phyloP scores from a whole-genome alignment of 2,797 vertebrate genomes.

The Poecilia gillii region DNA sequence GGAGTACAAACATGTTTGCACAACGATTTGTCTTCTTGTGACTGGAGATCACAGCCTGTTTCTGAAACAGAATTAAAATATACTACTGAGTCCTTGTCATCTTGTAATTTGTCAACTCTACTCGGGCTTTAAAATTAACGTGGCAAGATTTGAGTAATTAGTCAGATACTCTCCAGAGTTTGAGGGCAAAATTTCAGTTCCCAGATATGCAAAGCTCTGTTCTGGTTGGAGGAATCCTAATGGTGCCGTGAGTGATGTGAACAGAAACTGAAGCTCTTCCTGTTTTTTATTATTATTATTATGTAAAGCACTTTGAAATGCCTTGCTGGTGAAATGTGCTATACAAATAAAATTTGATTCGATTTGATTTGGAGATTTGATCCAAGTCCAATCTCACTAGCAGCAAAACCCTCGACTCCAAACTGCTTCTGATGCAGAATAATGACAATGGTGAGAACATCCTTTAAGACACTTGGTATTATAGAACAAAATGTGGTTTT shows the following conservation, averaged over 20 bases:
- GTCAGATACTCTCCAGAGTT: neutral
- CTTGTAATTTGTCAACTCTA: neutral
- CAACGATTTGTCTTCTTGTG: constrained; percentile 35
- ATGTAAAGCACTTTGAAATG: no score
- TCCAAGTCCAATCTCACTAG: neutral
- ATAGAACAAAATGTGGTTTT: neutral
- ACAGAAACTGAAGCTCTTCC: neutral
- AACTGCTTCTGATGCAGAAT: neutral
- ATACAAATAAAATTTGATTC: no score
- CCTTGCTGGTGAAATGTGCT: no score
- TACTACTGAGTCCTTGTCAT: neutral
- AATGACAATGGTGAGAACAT: neutral
- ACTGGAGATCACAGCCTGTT: constrained; percentile 10
- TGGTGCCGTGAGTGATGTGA: neutral
- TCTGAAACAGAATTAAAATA: neutral
- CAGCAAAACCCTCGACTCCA: neutral
- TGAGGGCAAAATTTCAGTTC: neutral
- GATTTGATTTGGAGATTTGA: neutral
- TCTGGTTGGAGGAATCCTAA: neutral
- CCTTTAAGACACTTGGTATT: no score
- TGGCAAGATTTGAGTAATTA: neutral
- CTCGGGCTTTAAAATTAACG: neutral
- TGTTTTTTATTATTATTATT: neutral
- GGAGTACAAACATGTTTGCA: constrained; percentile 29
- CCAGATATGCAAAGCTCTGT: neutral